Percentiles rank a stretch among this genome's conserved stretches.
Evolutionary conservation across 2,888 invertebrate species (phyloP).

Genomic region (Dasysyrphus tricinctus): DNA sequence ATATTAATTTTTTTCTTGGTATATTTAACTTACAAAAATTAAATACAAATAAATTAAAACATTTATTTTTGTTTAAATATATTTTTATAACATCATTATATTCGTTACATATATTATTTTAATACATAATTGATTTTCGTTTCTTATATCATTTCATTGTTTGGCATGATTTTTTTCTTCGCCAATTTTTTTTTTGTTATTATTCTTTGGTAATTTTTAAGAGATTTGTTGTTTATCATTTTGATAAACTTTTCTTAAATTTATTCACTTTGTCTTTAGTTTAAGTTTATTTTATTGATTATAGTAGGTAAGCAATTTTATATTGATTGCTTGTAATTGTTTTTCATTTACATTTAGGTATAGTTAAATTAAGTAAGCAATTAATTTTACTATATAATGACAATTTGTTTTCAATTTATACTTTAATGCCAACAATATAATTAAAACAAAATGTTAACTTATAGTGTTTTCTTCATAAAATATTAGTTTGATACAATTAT

Average conservation of each 20-base stretch:
- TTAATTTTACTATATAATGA: background rate
- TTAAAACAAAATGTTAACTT: background rate
- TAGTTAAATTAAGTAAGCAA: background rate
- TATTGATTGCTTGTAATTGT: slow-evolving; percentile 1
- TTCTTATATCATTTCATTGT: slow-evolving; percentile 42
- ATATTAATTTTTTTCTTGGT: slow-evolving; percentile 75
- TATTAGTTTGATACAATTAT: background rate
- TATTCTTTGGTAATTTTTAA: background rate
- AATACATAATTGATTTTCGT: slow-evolving; percentile 67
- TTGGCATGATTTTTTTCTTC: slow-evolving; percentile 9
- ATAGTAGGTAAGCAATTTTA: slow-evolving; percentile 7
- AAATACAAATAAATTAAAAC: slow-evolving; percentile 47
- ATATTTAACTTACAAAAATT: slow-evolving; percentile 52
- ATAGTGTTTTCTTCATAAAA: background rate
- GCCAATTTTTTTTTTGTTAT: background rate
- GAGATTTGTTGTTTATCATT: background rate
- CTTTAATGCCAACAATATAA: background rate
- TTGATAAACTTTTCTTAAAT: background rate
- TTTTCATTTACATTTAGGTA: slow-evolving; percentile 1
- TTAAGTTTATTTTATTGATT: background rate
- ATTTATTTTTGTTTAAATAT: slow-evolving; percentile 35
- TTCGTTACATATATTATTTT: slow-evolving; percentile 19
- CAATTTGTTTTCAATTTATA: background rate
- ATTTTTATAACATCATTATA: background rate
- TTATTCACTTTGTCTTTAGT: background rate